A percentile compares a stretch with the other conserved stretches of the same genome.
Conservation (phyloP, 2,113 vertebrate genomes). For the Hymenochirus boettgeri region DNA sequence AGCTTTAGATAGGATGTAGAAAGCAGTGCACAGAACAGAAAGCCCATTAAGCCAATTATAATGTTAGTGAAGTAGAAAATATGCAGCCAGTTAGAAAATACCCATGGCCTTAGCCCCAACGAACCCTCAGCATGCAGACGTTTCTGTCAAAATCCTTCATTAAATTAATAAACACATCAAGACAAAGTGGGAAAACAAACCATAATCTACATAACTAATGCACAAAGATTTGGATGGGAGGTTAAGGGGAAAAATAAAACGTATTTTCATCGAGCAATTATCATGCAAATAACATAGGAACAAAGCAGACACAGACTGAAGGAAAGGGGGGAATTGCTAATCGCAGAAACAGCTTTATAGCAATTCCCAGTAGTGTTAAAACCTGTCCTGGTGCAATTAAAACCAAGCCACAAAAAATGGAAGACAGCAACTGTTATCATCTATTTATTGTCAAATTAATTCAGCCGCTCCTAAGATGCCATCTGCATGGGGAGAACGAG, state of each 20-base stretch:
- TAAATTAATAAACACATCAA: constrained; percentile 87
- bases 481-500: constrained; percentile 58
- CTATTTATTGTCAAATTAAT: constrained; percentile 89
- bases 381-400: constrained; percentile 79
- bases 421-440: constrained; percentile 64
- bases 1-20: constrained; percentile 47
- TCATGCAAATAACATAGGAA: constrained; percentile 72
- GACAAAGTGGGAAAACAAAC: constrained; percentile 64
- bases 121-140: constrained; percentile 60
- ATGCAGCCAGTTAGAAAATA: constrained; percentile 50
- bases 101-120: constrained; percentile 51
- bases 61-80: constrained; percentile 48
- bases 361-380: constrained; percentile 73
- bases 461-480: constrained; percentile 62
- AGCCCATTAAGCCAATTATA: constrained; percentile 64
- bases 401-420: constrained; percentile 49
- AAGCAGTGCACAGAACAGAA: constrained; percentile 44
- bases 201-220: constrained; percentile 77
- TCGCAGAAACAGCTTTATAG: constrained; percentile 58
- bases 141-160: constrained; percentile 67
- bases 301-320: constrained; percentile 51
- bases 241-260: constrained; percentile 56
- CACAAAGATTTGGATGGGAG: constrained; percentile 52
- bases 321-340: constrained; percentile 58
- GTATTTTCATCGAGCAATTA: constrained; percentile 71